Evolutionary conservation across 2,888 invertebrate genomes (phyloP).

Genomic region (Thelaira solivaga): DNA sequence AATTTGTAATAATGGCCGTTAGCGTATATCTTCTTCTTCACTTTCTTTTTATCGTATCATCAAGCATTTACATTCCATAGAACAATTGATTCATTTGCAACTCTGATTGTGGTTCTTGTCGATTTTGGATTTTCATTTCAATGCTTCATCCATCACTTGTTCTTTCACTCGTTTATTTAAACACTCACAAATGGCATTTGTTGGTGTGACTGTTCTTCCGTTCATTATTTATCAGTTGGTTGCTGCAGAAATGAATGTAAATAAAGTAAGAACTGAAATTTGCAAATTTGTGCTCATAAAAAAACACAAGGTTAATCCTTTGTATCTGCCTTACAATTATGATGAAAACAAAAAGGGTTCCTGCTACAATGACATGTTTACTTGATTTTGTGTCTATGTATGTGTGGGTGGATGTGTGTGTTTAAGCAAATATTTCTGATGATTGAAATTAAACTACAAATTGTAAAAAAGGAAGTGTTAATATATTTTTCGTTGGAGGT

Average conservation of each 20-base stretch:
- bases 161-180: background rate
- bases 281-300: constrained; percentile 27
- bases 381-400: background rate
- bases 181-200: constrained; percentile 1
- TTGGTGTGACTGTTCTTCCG: background rate
- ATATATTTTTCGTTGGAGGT: background rate
- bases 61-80: background rate
- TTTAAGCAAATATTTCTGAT: background rate
- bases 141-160: constrained; percentile 27
- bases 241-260: constrained; percentile 18
- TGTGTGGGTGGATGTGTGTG: constrained; percentile 1
- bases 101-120: background rate
- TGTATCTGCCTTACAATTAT: constrained; percentile 33
- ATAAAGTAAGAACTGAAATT: constrained; percentile 32
- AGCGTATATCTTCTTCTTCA: background rate
- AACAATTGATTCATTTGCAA: background rate
- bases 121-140: constrained; percentile 24
- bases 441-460: background rate
- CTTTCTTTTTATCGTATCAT: background rate
- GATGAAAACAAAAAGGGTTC: background rate
- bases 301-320: constrained; percentile 55
- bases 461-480: constrained; percentile 15
- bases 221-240: constrained; percentile 19
- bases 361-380: too few relatives aligned
- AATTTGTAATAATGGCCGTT: too few relatives aligned